Evolutionary conservation across 1,140 invertebrate genomes (phyloP).

Genomic region (Pteromalus puparum): DNA sequence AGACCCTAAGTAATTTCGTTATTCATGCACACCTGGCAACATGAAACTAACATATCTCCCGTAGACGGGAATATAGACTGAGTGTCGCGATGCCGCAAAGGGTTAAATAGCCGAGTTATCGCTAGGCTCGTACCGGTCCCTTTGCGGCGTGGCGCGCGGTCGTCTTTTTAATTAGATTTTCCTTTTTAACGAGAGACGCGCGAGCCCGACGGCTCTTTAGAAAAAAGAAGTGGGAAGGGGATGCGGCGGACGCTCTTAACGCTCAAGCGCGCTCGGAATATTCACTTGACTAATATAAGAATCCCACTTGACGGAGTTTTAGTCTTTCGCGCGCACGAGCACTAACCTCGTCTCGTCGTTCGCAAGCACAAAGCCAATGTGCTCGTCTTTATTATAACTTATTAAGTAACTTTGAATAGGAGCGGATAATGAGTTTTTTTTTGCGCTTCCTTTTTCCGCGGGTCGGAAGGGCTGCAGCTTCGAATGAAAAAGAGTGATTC

Average conservation of each 20-base stretch:
- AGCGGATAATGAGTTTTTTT: background rate
- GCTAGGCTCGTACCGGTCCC: background rate
- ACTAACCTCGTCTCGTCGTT: background rate
- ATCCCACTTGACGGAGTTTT: background rate
- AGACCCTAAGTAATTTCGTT: background rate
- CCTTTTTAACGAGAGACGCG: constrained; percentile 12
- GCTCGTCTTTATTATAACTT: constrained; percentile 30
- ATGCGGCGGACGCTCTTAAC: background rate
- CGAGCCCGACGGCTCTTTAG: background rate
- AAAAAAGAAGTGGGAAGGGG: background rate
- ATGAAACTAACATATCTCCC: background rate
- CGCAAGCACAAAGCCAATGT: background rate
- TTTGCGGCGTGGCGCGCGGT: background rate
- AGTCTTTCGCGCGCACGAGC: background rate
- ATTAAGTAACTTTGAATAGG: constrained; percentile 28
- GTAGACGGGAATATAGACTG: background rate
- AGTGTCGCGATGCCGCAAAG: background rate
- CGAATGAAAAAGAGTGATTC: background rate
- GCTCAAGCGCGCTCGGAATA: background rate
- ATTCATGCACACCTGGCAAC: background rate
- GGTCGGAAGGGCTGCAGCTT: too few species aligned
- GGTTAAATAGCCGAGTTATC: constrained; percentile 4
- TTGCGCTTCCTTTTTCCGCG: background rate
- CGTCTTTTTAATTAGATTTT: constrained; percentile 38
- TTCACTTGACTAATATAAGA: constrained; percentile 40